These are phyloP conservation scores for Holothuria scabra DNA, from an alignment of 53 echinoderm and acorn worm species.

Conservation along the genomic window DNA sequence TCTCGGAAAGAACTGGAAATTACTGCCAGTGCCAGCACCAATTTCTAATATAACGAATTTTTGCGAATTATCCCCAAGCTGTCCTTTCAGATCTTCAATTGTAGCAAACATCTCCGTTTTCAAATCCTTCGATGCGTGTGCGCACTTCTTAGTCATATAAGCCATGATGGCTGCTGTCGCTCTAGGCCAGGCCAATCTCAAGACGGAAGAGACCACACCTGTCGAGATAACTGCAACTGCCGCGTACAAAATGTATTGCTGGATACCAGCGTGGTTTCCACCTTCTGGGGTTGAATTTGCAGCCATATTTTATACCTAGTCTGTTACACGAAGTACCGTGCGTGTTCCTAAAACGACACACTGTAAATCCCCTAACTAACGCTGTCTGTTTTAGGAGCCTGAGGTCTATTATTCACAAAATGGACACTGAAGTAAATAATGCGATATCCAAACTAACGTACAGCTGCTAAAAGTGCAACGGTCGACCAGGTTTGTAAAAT, in stretches of 20 bases:
- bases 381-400: no score
- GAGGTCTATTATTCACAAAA: no score
- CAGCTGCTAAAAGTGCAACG: no score
- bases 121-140: conserved; percentile 8
- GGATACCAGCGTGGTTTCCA: not conserved
- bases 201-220: not conserved
- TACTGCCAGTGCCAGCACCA: conserved; percentile 16
- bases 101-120: conserved; percentile 15
- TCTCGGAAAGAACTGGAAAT: conserved; percentile 6
- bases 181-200: conserved; percentile 7
- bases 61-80: not conserved
- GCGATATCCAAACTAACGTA: no score
- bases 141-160: conserved; percentile 17
- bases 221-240: not conserved
- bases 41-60: not conserved
- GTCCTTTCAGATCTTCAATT: not conserved
- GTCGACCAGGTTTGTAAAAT: no score
- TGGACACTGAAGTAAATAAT: no score
- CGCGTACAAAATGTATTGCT: not conserved
- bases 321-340: no score
- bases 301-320: no score
- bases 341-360: no score
- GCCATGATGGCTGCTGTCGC: conserved; percentile 9
- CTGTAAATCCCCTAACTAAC: no score
- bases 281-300: no score